Conservation (phyloP, 2,888 invertebrate species). For the Anarsia innoxiella region DNA sequence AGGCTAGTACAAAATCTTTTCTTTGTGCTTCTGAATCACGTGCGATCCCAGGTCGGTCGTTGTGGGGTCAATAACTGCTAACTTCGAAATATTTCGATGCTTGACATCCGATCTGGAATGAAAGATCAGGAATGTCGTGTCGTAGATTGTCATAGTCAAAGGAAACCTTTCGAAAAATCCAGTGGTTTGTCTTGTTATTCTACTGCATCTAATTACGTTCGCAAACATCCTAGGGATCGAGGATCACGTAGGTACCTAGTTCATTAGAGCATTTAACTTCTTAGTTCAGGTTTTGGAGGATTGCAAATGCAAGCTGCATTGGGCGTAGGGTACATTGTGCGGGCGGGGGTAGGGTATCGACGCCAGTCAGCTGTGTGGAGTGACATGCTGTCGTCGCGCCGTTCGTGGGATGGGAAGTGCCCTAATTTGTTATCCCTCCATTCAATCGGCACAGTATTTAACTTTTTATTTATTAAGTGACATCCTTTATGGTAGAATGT, state of each 20-base stretch:
- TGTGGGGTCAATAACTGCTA: constrained; percentile 70
- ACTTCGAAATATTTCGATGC: constrained; percentile 37
- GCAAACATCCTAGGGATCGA: too few species aligned
- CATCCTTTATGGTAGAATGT: too few species aligned
- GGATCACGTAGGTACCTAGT: too few species aligned
- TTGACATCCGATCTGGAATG: too few species aligned
- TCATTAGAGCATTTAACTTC: too few species aligned
- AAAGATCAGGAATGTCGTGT: too few species aligned
- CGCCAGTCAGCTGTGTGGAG: constrained; percentile 71
- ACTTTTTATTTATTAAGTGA: constrained; percentile 8
- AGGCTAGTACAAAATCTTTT: constrained; percentile 15
- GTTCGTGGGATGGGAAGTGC: constrained; percentile 68
- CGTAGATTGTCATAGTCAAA: too few species aligned
- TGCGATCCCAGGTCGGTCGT: constrained; percentile 64
- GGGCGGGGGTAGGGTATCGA: constrained; percentile 35
- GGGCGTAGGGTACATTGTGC: constrained; percentile 40
- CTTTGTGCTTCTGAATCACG: constrained; percentile 65
- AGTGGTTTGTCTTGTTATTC: too few species aligned
- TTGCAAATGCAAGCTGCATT: constrained; percentile 37
- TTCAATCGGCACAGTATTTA: constrained; percentile 37
- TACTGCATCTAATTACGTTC: too few species aligned
- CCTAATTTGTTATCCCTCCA: constrained; percentile 54
- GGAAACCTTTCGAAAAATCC: too few species aligned
- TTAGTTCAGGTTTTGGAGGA: constrained; percentile 17
- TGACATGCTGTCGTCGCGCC: constrained; percentile 50